phyloP scores from a whole-genome alignment of 2,113 vertebrate species.

The Numida meleagris region DNA sequence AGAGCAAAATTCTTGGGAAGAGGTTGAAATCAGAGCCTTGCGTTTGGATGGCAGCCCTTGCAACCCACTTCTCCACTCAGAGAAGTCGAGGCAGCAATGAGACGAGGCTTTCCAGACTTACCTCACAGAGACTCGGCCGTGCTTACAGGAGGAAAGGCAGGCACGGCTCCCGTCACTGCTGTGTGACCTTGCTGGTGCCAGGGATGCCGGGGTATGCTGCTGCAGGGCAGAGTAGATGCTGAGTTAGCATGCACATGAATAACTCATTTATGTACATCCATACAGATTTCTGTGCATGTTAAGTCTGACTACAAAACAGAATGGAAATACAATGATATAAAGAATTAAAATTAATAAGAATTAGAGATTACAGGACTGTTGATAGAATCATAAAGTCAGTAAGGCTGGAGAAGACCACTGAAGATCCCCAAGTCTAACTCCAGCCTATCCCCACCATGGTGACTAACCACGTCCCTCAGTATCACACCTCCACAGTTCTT shows the following conservation, averaged over 20 bases:
- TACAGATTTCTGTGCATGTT: neutral
- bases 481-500: too few species aligned
- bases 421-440: too few species aligned
- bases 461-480: too few species aligned
- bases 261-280: neutral
- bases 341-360: neutral
- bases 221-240: neutral
- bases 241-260: neutral
- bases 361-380: neutral
- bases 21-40: slow-evolving; percentile 14
- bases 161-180: neutral
- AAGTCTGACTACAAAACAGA: neutral
- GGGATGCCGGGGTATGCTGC: neutral
- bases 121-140: accelerated
- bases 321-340: neutral
- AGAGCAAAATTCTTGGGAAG: neutral
- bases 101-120: neutral
- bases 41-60: neutral
- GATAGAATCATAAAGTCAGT: too few species aligned
- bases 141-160: neutral
- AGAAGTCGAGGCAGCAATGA: neutral
- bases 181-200: accelerated
- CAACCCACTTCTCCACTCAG: neutral
- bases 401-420: too few species aligned
- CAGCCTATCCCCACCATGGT: too few species aligned